Evolutionary conservation across 2,113 vertebrate genomes (phyloP), one percentile per base, ranked within the genome.

Genomic region (Irena cyanogastra): DNA sequence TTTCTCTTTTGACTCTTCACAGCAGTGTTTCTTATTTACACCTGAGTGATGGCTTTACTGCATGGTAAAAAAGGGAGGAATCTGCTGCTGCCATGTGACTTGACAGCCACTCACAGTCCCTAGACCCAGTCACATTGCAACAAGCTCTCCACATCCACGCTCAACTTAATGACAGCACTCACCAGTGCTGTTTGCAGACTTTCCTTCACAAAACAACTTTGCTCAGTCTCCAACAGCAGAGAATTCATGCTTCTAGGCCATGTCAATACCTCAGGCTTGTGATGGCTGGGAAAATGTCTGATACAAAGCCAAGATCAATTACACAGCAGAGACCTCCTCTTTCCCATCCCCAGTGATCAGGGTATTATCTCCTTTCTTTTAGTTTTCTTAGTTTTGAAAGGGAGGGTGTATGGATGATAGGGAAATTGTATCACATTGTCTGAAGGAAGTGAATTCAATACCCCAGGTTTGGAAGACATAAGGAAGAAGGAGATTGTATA

Each of bases 241-340:
- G 10, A 89, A 42, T 45, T 56, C 3, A 0, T 28, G 4, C 6
- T 54, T 75, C 33, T 11, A 71, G 33, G 13, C 14, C 0, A 0
- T 53, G 12, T 49, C 65, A 91, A n/a, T 88, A 65, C 4, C 21
- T 52, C 44, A n/a, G 26, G 44, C 53, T 60, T 89, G 24, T 61
- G 13, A 57, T 19, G 22, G 5, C 22, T 83, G 31, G 37, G 28
- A 69, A 66, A 77, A 65, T 6, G 15, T 42, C 31, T 64, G 16
- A 18, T 57, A 42, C 27, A 54, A 89, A 93, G 24, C 15, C 41
- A 69, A 74, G 23, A 26, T 19, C 8, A 41, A 4, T 75, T 47
- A 28, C 2, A 49, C 15, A 91, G 42, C 50, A 68, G 26, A 63
- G 12, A 18, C 22, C 18, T 72, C 33, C 15, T 66, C 69, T 83